phyloP scores from a whole-genome alignment of 2,888 invertebrate genomes.

The Myopa testacea region DNA sequence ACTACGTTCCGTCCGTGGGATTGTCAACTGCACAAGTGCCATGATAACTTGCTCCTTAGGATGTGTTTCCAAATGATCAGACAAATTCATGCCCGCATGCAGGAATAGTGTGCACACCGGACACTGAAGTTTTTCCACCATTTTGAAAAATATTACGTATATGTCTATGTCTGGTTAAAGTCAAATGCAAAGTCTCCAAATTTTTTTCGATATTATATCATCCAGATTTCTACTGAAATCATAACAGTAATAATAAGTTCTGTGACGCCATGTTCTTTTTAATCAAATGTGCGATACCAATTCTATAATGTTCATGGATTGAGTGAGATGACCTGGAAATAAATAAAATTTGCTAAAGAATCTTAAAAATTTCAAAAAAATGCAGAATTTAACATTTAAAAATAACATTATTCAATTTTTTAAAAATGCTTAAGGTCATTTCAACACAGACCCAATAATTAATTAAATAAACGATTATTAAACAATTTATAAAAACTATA shows the following conservation, averaged over 20 bases:
- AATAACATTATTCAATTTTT: too few relatives aligned
- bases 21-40: conserved; percentile 73
- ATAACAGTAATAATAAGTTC: conserved; percentile 32
- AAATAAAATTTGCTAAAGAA: too few relatives aligned
- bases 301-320: too few relatives aligned
- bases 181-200: background rate
- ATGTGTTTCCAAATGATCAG: conserved; percentile 85
- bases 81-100: conserved; percentile 84
- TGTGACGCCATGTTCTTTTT: background rate
- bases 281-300: background rate
- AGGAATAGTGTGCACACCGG: conserved; percentile 88
- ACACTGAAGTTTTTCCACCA: conserved; percentile 72
- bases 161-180: background rate
- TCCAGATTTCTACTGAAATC: conserved; percentile 36
- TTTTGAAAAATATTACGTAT: conserved; percentile 49
- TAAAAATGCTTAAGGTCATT: too few relatives aligned
- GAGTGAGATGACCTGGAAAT: too few relatives aligned
- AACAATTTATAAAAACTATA: too few relatives aligned
- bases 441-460: too few relatives aligned
- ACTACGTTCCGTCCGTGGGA: conserved; percentile 49
- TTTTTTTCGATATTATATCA: background rate
- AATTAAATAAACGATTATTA: too few relatives aligned
- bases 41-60: conserved; percentile 90
- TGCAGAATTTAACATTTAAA: too few relatives aligned
- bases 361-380: too few relatives aligned